Percentiles rank a stretch among this genome's conserved stretches.
phyloP scores from a whole-genome alignment of 2,888 invertebrate species.

The Leptopilina drosophilae region DNA sequence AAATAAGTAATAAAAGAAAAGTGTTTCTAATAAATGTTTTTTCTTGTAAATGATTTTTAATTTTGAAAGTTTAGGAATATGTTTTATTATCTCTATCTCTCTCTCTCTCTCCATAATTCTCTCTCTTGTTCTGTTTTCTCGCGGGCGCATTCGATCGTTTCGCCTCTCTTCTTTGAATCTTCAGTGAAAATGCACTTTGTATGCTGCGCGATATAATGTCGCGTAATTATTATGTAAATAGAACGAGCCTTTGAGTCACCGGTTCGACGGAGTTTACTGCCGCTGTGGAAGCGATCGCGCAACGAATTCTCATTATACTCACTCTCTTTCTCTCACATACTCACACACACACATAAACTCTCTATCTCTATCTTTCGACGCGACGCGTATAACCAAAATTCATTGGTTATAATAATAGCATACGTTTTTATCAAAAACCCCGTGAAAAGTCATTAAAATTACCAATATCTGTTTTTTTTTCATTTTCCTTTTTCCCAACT shows the following conservation, averaged over 20 bases:
- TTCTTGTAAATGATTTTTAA: background rate
- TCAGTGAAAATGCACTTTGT: conserved; percentile 48
- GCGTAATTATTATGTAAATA: conserved; percentile 63
- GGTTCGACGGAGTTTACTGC: conserved; percentile 53
- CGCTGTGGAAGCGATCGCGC: conserved; percentile 38
- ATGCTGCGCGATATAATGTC: conserved; percentile 55
- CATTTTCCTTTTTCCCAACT: too few relatives aligned
- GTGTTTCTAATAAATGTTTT: too few relatives aligned
- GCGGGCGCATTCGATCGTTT: background rate
- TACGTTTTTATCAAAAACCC: background rate
- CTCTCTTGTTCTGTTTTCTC: background rate
- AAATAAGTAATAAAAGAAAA: too few relatives aligned
- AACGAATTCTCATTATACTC: conserved; percentile 37
- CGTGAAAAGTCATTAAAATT: conserved; percentile 26
- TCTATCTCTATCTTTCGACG: conserved; percentile 15
- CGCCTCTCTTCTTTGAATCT: conserved; percentile 42
- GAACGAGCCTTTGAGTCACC: conserved; percentile 55
- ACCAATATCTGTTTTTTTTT: background rate
- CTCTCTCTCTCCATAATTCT: conserved; percentile 17
- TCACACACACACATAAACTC: too few relatives aligned
- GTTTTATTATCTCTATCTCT: background rate
- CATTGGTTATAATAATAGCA: conserved; percentile 23
- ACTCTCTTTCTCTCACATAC: too few relatives aligned
- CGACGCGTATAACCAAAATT: conserved; percentile 30
- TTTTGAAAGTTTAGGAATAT: background rate